phyloP scores from a whole-genome alignment of 2,888 invertebrate species.

The Andrena bucephala region DNA sequence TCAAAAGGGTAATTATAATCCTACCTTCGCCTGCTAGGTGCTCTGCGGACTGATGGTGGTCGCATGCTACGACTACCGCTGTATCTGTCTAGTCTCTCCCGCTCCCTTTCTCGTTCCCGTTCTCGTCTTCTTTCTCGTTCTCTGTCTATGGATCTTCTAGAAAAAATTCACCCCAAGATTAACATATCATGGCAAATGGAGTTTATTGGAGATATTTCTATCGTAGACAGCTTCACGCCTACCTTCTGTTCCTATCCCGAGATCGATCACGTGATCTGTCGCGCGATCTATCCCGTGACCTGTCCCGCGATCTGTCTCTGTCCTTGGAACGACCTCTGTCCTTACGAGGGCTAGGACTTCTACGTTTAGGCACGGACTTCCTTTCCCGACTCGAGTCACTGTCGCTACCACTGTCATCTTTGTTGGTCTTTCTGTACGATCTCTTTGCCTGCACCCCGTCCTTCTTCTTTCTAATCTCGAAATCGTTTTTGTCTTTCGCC shows the following conservation, averaged over 20 bases:
- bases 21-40: conserved; percentile 82
- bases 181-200: conserved; percentile 25
- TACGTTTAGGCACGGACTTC: conserved; percentile 83
- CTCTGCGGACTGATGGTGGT: conserved; percentile 83
- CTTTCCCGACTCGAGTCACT: conserved; percentile 87
- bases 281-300: conserved; percentile 85
- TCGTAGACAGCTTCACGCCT: conserved; percentile 7
- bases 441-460: conserved; percentile 94
- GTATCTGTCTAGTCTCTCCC: conserved; percentile 81
- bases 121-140: conserved; percentile 82
- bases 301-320: conserved; percentile 82
- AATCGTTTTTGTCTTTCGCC: conserved; percentile 86
- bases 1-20: neutral
- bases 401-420: conserved; percentile 90
- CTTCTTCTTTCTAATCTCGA: conserved; percentile 91
- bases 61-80: conserved; percentile 83
- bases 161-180: conserved; percentile 21
- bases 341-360: conserved; percentile 81
- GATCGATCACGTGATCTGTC: conserved; percentile 85
- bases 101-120: conserved; percentile 83
- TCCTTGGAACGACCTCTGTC: conserved; percentile 83
- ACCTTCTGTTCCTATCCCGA: conserved; percentile 83
- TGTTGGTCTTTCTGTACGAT: conserved; percentile 93
- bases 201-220: neutral
- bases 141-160: conserved; percentile 81